Evolutionary conservation across 2,797 vertebrate species (phyloP).

Genomic region (Myripristis jacobus): DNA sequence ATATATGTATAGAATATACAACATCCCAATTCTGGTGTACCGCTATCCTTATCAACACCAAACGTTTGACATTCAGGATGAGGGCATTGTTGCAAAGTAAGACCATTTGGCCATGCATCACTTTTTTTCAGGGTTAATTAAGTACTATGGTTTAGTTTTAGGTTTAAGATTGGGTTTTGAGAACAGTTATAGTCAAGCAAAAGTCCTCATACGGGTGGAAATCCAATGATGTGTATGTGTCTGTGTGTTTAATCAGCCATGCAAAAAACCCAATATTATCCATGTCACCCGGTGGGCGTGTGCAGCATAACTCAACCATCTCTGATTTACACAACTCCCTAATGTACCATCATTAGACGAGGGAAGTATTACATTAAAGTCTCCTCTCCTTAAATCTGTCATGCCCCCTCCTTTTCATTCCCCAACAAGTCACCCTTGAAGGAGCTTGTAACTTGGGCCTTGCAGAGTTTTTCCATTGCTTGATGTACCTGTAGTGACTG

Average conservation of each 20-base stretch:
- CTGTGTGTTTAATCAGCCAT: conserved; percentile 19
- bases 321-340: conserved; percentile 57
- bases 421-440: conserved; percentile 57
- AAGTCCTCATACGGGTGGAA: no score
- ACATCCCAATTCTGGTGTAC: no score
- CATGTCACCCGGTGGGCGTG: conserved; percentile 36
- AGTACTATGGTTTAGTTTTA: background rate
- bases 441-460: conserved; percentile 29
- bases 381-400: conserved; percentile 58
- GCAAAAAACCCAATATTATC: conserved; percentile 58
- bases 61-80: no score
- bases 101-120: no score
- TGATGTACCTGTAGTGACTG: background rate
- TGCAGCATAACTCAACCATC: conserved; percentile 47
- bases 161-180: background rate
- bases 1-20: no score
- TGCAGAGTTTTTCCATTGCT: background rate
- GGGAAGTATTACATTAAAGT: conserved; percentile 53
- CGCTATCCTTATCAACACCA: no score
- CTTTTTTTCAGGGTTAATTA: background rate
- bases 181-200: no score
- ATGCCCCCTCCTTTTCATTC: conserved; percentile 25
- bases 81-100: no score
- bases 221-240: background rate
- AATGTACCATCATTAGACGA: conserved; percentile 44